Evolutionary conservation across 2,113 vertebrate genomes (phyloP), one percentile per base, ranked within the genome.

Genomic region (Leucosticte australis): DNA sequence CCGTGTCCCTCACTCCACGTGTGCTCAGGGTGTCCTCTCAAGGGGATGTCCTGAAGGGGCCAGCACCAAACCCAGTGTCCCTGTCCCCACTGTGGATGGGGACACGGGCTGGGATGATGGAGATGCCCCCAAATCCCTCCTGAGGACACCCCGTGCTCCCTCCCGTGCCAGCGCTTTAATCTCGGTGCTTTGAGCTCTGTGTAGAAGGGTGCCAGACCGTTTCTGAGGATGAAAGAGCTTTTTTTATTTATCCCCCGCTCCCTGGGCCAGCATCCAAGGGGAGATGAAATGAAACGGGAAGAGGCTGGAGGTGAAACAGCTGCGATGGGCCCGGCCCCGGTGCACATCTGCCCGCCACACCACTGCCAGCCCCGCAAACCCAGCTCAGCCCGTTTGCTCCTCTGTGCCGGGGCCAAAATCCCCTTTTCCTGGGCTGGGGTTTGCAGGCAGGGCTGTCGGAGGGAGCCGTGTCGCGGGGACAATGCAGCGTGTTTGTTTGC

Each of bases 301-400:
- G 95, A 91, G 83, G 92, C 89, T 94, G 94, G 89, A 95, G 92
- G 94, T 95, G 94, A 93, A 95, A 90, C 94, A 92, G 85, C 88
- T 96, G 95, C 1, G 20, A 67, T 62, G 33, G 2, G 80, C 80
- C 76, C 1, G 3, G 65, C 90, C 84, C 50, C 0, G 0, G 55
- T 79, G n/a, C 74, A 76, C 94, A 96, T 95, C 95, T 95, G 94
- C 92, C 91, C 0, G 0, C 85, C 85, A 78, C 52, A 3, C 90
- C 5, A 1, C 81, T 77, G 81, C 90, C 92, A 89, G 94, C 46
- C 73, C 69, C 2, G 0, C 83, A 73, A 31, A 74, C 46, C 6
- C 6, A 18, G 60, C 80, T 82, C 83, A 35, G 17, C 46, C 90
- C 65, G 2, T 74, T 35, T 69, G 55, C 69, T 81, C 22, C 44